These are phyloP conservation scores for Cuniculus paca DNA, from an alignment of 2,797 vertebrate species.

Conservation along the genomic window DNA sequence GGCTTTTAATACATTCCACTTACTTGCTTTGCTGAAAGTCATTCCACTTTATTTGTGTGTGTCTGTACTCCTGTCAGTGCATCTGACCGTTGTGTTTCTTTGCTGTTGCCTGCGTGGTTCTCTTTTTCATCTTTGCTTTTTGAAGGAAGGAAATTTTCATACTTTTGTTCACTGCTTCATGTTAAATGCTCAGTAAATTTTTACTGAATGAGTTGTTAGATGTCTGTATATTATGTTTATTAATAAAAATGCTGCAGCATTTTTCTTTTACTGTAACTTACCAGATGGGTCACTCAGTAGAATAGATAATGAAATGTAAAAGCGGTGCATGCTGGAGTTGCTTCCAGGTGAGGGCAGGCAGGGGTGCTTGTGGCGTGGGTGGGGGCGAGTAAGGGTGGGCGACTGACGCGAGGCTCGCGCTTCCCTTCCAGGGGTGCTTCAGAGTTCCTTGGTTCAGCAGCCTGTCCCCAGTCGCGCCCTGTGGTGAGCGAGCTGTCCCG, in stretches of 20 bases:
- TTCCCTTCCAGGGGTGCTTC: constrained; percentile 65
- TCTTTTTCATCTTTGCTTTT: neutral
- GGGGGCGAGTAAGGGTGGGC: neutral
- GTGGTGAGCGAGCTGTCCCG: constrained; percentile 86
- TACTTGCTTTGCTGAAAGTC: neutral
- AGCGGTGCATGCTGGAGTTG: neutral
- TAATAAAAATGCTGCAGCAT: constrained; percentile 39
- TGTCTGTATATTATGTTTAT: neutral
- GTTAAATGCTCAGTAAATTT: neutral
- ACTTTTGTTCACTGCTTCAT: constrained; percentile 19
- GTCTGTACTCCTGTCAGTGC: neutral
- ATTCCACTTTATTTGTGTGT: neutral
- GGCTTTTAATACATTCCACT: neutral
- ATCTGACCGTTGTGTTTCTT: neutral
- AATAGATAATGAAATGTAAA: neutral
- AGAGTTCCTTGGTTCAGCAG: constrained; percentile 81
- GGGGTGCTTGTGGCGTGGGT: neutral
- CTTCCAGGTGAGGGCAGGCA: neutral
- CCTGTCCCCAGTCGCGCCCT: constrained; percentile 79
- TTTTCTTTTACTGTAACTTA: constrained; percentile 32
- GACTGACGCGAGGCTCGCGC: neutral
- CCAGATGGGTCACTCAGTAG: constrained; percentile 17
- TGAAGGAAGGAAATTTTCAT: neutral
- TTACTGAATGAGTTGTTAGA: constrained; percentile 2
- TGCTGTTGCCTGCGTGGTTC: neutral